These are phyloP conservation scores for Neelides sp. DNA, from an alignment of 1,140 invertebrate species.

Conservation along the genomic window DNA sequence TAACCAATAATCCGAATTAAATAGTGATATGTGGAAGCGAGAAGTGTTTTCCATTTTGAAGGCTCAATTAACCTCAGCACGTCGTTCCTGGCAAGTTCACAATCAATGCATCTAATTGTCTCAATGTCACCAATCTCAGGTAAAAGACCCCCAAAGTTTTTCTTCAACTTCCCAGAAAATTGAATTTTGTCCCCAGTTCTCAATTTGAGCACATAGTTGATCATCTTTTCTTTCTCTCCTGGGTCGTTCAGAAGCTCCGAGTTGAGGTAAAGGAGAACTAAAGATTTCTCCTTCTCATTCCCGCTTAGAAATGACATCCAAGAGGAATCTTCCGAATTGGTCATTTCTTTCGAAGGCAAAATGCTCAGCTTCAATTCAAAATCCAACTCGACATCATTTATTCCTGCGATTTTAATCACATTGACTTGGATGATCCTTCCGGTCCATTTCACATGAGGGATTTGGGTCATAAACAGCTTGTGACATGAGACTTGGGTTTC, in stretches of 20 bases:
- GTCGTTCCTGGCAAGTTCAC: slow-evolving; percentile 8
- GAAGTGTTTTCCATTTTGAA: too few species aligned
- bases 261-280: too few species aligned
- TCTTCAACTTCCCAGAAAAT: slow-evolving; percentile 13
- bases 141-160: slow-evolving; percentile 7
- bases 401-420: background rate
- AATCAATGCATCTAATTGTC: slow-evolving; percentile 13
- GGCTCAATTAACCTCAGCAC: too few species aligned
- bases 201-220: slow-evolving; percentile 16
- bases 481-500: slow-evolving; percentile 17
- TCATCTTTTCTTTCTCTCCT: slow-evolving; percentile 10
- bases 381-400: too few species aligned
- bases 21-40: too few species aligned
- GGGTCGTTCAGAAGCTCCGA: background rate
- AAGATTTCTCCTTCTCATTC: too few species aligned
- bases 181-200: slow-evolving; percentile 20
- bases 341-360: too few species aligned
- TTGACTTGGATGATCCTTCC: background rate
- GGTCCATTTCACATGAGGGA: slow-evolving; percentile 16
- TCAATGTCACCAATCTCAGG: slow-evolving; percentile 15
- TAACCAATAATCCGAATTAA: too few species aligned
- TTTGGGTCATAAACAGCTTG: slow-evolving; percentile 6
- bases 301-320: too few species aligned
- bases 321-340: too few species aligned
- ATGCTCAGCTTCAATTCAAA: too few species aligned